Conservation (phyloP, 1,140 invertebrate genomes). For the Penaeus vannamei region DNA sequence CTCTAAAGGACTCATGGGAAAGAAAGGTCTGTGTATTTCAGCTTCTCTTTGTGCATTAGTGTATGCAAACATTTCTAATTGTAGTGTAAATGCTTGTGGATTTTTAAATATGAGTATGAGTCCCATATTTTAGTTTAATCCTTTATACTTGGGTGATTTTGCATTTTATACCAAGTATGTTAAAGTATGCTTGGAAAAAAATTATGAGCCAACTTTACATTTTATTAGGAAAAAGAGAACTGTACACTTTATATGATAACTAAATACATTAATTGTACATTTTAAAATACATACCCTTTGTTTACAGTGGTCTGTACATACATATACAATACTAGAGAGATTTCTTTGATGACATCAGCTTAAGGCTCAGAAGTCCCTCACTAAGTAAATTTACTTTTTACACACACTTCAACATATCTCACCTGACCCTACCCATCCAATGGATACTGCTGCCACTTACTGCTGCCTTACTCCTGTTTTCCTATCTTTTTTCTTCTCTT, state of each 20-base stretch:
- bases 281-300: slow-evolving; percentile 66
- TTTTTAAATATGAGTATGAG: no score
- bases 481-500: no score
- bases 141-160: no score
- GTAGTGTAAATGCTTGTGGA: no score
- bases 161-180: no score
- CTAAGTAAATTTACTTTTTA: slow-evolving; percentile 4
- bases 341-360: slow-evolving; percentile 61
- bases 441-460: background rate
- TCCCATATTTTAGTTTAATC: no score
- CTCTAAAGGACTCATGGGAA: no score
- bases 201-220: slow-evolving; percentile 45
- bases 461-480: slow-evolving; percentile 7
- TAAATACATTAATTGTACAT: slow-evolving; percentile 66
- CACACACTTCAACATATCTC: background rate
- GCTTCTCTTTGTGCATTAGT: no score
- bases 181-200: background rate
- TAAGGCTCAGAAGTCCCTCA: slow-evolving; percentile 44
- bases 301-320: slow-evolving; percentile 66
- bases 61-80: no score
- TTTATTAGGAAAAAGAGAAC: slow-evolving; percentile 65
- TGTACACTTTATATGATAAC: slow-evolving; percentile 65
- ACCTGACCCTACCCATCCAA: background rate
- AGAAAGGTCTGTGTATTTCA: no score
- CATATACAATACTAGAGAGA: slow-evolving; percentile 61